Base-by-base conservation (phyloP, 2,888 invertebrate genomes). In the Himalopsyche kuldschensis region DNA sequence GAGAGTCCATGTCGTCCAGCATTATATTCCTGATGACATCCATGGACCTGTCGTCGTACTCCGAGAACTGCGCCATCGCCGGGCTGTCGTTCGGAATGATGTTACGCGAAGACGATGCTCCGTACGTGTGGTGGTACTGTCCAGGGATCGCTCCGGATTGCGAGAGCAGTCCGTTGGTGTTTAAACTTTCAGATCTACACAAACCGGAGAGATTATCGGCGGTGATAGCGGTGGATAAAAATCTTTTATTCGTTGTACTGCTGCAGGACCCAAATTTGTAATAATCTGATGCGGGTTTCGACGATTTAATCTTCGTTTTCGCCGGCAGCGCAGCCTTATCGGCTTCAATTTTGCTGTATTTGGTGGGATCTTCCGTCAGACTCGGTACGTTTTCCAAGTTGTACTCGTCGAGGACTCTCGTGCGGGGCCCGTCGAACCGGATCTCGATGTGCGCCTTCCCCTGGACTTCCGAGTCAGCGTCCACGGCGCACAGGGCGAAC, bases 391-490 rank as follows among this genome's bases (percentile, higher is more conserved):
- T 55, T 55, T 55, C 55, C 15, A 55, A 8, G 55, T 55, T 55
- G 15, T 55, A 55, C 6, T 55, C 20, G 6, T 55, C 20, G 5
- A 20, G 3, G 20, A 55, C 55, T 55, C 55, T n/a, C 55, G 20
- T 6, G 88, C 92, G 91, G 84, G 93, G 92, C 86, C 93, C 93
- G 87, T 95, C 94, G 88, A 95, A 93, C 85, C 93, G 93, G 86
- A 97, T 94, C 89, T 96, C 96, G 87, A 97, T 94, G 89, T 97
- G 96, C 78, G 95, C 96, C 92, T 97, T 97, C 87, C 96, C 97
- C 90, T 97, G 97, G 82, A 97, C 97, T 91, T 98, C 97, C 0
- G 96, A 96, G 89, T 97, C 97, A 2, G 96, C 96, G 90, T 97
- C 97, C 32, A 97, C 96, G 41, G 96, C 94, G 88, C 95, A 93